These are phyloP conservation scores for Epizoanthus scotinus DNA, from an alignment of 92 coral and sea anemone species.

Conservation along the genomic window DNA sequence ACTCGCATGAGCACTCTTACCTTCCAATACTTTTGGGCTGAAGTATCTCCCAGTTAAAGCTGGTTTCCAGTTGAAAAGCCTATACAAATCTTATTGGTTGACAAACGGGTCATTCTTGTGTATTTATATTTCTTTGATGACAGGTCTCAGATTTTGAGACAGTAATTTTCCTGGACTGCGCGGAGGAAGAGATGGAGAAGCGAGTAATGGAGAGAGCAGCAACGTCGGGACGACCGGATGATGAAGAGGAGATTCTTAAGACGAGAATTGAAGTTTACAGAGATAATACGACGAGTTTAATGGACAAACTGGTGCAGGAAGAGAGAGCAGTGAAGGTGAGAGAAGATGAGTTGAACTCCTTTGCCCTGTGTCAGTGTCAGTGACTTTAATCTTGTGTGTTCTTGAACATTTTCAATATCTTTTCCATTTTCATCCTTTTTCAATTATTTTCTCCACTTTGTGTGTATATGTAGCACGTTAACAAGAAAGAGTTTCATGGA, in stretches of 20 bases:
- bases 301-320: slow-evolving; percentile 52
- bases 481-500: no score
- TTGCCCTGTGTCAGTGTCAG: no score
- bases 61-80: no score
- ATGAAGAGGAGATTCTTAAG: slow-evolving; percentile 61
- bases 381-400: no score
- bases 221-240: slow-evolving; percentile 53
- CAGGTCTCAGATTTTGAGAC: slow-evolving; percentile 81
- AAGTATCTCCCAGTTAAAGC: no score
- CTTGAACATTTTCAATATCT: no score
- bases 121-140: neutral
- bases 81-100: no score
- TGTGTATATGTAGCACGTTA: no score
- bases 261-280: slow-evolving; percentile 72
- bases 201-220: slow-evolving; percentile 55
- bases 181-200: slow-evolving; percentile 71
- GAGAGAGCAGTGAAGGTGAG: slow-evolving; percentile 66
- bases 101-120: neutral
- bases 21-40: no score
- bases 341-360: neutral
- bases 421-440: no score
- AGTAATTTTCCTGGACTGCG: slow-evolving; percentile 63
- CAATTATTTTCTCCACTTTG: no score
- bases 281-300: slow-evolving; percentile 58
- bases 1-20: no score